Base-by-base conservation (phyloP, 2,797 vertebrate genomes). In the Enteromius trimaculatus region DNA sequence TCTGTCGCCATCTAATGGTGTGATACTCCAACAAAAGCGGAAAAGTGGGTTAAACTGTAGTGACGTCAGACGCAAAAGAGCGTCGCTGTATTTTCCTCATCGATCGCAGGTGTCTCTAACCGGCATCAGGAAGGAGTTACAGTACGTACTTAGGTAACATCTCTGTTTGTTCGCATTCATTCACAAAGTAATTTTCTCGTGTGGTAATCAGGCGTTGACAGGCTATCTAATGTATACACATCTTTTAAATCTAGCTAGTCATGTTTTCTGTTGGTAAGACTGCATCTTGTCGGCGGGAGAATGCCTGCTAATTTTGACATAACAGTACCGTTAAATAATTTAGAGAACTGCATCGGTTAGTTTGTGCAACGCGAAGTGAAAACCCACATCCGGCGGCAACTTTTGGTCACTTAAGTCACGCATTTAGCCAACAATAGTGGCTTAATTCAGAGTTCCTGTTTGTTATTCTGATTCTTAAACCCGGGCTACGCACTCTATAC, bases 21-120 rank as follows among this genome's bases (percentile, higher is more conserved):
- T 7, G 34, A 17, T 7, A 2, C 49, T n/a, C n/a, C 1, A 68
- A 53, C 16, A 26, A 6, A 29, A 76, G 7, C 17, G 23, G n/a
- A 47, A 31, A 62, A 64, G 29, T 11, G 26, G 62, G 42, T 66
- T 75, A 31, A n/a, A 53, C 9, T 17, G 31, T 34, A 4, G 21
- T 77, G 64, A 83, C 74, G 81, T 77, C 64, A 83, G 81, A 83
- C 81, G 81, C 65, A 83, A 44, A 55, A 58, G 17, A 31, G 19
- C 81, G 81, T 83, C 74, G 16, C 81, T 37, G 72, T 23, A 2
- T 83, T 47, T 47, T 31, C 49, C 34, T 66, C 23, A 1, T 60
- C 26, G 60, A 29, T 77, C 26, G 49, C 81, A 77, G 81, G 81
- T 83, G 81, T 77, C 39, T 83, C 42, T 39, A 39, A 39, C 74